Percentiles rank a stretch among this genome's conserved stretches.
phyloP scores from a whole-genome alignment of 2,797 vertebrate species.

The Odontamblyopus lacepedii region DNA sequence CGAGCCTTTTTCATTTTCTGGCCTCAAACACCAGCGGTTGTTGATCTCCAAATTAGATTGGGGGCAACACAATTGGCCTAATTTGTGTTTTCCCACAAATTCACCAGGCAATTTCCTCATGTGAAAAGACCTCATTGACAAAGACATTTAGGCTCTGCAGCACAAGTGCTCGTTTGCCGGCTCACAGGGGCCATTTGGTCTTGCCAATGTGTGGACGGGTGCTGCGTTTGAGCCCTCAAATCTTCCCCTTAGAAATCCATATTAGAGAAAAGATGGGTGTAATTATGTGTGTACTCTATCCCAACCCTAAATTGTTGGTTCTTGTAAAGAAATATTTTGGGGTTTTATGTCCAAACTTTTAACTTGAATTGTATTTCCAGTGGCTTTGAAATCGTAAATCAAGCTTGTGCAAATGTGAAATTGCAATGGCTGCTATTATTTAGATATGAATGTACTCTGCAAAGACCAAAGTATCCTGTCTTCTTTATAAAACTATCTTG shows the following conservation, averaged over 20 bases:
- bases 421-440: too few relatives aligned
- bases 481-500: too few relatives aligned
- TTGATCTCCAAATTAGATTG: conserved; percentile 59
- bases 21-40: conserved; percentile 33
- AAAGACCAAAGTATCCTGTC: too few relatives aligned
- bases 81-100: conserved; percentile 73
- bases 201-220: conserved; percentile 20
- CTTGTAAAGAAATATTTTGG: conserved; percentile 31
- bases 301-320: conserved; percentile 29
- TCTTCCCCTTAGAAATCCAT: conserved; percentile 47
- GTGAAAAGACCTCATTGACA: conserved; percentile 56
- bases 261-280: conserved; percentile 45
- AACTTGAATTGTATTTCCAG: not conserved
- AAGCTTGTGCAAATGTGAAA: too few relatives aligned
- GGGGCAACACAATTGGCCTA: conserved; percentile 55
- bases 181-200: conserved; percentile 28
- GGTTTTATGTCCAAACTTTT: conserved; percentile 7
- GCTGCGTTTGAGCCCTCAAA: conserved; percentile 47
- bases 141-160: conserved; percentile 48
- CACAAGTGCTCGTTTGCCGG: conserved; percentile 37
- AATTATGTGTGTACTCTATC: conserved; percentile 40
- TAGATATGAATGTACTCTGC: too few relatives aligned
- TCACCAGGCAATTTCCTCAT: conserved; percentile 61
- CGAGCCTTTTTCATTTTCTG: conserved; percentile 46
- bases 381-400: not conserved